Conservation (phyloP, 2,797 vertebrate genomes). For the Hydrophis major region DNA sequence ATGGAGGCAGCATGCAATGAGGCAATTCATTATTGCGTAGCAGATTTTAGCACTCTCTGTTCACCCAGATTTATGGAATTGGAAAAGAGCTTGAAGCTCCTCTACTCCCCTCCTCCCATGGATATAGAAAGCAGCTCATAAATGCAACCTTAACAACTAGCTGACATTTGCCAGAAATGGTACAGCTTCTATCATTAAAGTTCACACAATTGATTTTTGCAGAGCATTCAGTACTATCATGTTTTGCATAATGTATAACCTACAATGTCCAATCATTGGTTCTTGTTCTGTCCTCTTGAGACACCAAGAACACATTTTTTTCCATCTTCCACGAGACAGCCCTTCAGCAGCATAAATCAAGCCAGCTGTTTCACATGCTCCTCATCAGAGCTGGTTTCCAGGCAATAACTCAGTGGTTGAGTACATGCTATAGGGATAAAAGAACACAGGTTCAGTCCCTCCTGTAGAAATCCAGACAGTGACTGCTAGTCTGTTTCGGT, state of each 20-base stretch:
- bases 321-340: background rate
- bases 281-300: background rate
- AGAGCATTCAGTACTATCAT: background rate
- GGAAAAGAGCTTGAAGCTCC: background rate
- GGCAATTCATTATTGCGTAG: background rate
- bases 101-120: background rate
- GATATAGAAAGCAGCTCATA: background rate
- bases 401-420: background rate
- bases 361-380: background rate
- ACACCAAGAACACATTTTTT: background rate
- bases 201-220: background rate
- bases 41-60: background rate
- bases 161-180: background rate
- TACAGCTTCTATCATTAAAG: background rate
- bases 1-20: too few relatives aligned
- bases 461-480: background rate
- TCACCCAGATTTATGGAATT: background rate
- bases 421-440: background rate
- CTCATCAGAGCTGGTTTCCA: background rate
- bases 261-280: background rate
- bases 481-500: background rate
- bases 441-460: background rate
- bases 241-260: background rate
- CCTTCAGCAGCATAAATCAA: background rate
- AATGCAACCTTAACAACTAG: background rate